Evolutionary conservation across 2,888 invertebrate species (phyloP).

Genomic region (Drosophila bunnanda): DNA sequence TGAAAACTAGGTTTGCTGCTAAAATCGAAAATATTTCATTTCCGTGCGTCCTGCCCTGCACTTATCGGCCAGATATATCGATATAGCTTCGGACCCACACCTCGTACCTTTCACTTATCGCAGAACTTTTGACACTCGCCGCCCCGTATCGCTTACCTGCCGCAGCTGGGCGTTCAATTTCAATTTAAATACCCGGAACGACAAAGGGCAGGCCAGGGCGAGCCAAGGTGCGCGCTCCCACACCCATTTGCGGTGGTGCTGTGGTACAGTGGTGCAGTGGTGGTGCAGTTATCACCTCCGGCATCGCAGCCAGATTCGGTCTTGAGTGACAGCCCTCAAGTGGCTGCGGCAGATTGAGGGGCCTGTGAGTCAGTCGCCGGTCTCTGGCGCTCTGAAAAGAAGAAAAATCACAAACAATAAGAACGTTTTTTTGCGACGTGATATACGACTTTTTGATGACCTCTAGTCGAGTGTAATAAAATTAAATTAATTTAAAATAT

Average conservation of each 20-base stretch:
- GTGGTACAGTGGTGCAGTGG: constrained; percentile 26
- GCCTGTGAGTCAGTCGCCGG: constrained; percentile 55
- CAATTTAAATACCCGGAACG: constrained; percentile 39
- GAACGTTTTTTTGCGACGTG: neutral
- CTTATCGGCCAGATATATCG: constrained; percentile 24
- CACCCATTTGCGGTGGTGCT: constrained; percentile 36
- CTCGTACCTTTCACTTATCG: constrained; percentile 40
- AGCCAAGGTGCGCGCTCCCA: constrained; percentile 42
- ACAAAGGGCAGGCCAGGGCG: constrained; percentile 58
- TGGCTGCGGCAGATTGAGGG: constrained; percentile 35
- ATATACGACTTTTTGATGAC: constrained; percentile 9
- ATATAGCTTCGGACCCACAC: constrained; percentile 7
- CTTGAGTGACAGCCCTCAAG: constrained; percentile 68
- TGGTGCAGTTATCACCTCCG: constrained; percentile 49
- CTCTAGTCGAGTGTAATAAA: neutral
- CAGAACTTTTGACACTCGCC: constrained; percentile 44
- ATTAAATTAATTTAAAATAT: neutral
- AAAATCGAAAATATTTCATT: neutral
- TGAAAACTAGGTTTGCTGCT: neutral
- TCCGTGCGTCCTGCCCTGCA: neutral
- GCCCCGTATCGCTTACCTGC: constrained; percentile 40
- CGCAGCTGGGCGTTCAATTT: constrained; percentile 33
- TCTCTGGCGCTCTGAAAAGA: constrained; percentile 16
- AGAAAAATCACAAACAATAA: constrained; percentile 28
- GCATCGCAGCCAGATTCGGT: constrained; percentile 57